Percentiles rank a stretch among this genome's conserved stretches.
Evolutionary conservation across 2,797 vertebrate genomes (phyloP).

Genomic region (Esox masquinongy): DNA sequence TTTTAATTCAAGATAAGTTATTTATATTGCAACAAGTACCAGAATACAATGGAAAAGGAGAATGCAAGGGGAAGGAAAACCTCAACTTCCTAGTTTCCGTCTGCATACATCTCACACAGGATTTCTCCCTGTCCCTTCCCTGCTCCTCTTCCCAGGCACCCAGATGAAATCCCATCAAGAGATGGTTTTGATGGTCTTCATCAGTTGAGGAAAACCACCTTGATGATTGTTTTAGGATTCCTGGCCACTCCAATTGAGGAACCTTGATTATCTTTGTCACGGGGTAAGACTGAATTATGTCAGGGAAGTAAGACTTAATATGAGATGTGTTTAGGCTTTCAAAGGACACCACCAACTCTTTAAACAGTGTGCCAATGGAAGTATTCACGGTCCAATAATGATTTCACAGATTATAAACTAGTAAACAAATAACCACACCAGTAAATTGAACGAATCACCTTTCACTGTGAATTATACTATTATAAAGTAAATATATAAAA

Average conservation of each 20-base stretch:
- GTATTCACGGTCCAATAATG: no score
- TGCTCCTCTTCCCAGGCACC: neutral
- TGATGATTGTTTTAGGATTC: neutral
- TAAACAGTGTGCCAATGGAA: no score
- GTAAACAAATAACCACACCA: no score
- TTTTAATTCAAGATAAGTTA: neutral
- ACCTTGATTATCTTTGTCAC: neutral
- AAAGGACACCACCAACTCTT: no score
- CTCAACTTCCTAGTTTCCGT: neutral
- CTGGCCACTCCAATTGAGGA: neutral
- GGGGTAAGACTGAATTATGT: no score
- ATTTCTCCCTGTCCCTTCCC: neutral
- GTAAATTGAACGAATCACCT: no score
- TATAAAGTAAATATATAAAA: no score
- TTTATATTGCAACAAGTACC: conserved; percentile 1
- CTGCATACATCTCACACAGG: neutral
- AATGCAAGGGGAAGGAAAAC: neutral
- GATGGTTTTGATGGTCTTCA: neutral
- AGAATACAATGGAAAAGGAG: neutral
- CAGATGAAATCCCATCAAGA: neutral
- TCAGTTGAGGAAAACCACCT: neutral
- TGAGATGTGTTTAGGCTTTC: no score
- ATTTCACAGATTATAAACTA: no score
- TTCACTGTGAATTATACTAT: no score
- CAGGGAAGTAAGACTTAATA: no score